phyloP scores from a whole-genome alignment of 1,140 invertebrate genomes.

The Platorchestia sp. region DNA sequence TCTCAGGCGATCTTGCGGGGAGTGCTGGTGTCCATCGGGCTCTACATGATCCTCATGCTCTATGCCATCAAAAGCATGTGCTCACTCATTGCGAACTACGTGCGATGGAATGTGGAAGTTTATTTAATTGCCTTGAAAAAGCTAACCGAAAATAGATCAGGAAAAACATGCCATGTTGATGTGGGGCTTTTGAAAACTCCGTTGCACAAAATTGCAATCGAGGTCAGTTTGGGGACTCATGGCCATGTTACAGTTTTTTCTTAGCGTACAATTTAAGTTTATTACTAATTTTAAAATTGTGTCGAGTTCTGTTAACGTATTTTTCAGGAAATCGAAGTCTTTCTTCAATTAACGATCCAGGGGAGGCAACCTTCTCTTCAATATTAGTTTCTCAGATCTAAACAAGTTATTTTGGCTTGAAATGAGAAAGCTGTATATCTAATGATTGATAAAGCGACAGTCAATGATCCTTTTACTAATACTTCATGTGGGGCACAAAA shows the following conservation, averaged over 20 bases:
- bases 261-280: too few species aligned
- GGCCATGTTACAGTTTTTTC: background rate
- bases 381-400: background rate
- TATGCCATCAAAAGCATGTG: constrained; percentile 22
- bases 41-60: background rate
- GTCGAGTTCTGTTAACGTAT: too few species aligned
- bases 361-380: background rate
- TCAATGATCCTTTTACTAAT: too few species aligned
- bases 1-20: background rate
- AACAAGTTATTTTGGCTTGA: too few species aligned
- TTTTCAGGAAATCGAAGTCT: too few species aligned
- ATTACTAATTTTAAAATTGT: background rate
- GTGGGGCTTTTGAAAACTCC: background rate
- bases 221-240: background rate
- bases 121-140: background rate
- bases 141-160: background rate
- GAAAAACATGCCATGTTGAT: background rate
- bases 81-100: background rate
- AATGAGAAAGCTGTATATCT: too few species aligned
- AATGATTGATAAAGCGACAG: too few species aligned
- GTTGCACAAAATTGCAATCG: background rate
- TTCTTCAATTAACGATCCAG: too few species aligned
- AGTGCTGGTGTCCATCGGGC: background rate
- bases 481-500: too few species aligned
- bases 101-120: background rate